A percentile compares a stretch with the other conserved stretches of the same genome.
Conservation (phyloP, 1,140 invertebrate species). For the Batillaria attramentaria region DNA sequence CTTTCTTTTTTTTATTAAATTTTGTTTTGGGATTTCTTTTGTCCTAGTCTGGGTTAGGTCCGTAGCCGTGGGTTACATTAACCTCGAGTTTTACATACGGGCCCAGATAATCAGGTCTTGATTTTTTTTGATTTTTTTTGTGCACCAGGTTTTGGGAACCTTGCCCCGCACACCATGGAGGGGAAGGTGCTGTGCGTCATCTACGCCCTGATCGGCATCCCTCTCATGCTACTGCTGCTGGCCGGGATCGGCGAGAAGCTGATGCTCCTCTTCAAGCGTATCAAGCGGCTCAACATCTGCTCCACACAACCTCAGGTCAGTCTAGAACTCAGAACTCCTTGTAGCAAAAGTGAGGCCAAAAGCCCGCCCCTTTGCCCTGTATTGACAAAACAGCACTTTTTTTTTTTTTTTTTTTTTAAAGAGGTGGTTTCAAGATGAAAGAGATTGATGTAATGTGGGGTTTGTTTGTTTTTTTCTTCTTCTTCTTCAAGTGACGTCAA, state of each 20-base stretch:
- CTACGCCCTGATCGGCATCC: conserved; percentile 97
- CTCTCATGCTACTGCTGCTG: conserved; percentile 86
- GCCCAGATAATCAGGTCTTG: too few species aligned
- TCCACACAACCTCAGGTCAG: conserved; percentile 45
- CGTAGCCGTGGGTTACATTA: too few species aligned
- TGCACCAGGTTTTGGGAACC: conserved; percentile 97
- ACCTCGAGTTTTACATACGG: too few species aligned
- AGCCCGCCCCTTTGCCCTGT: neutral
- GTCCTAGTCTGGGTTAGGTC: too few species aligned
- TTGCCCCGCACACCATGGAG: conserved; percentile 87
- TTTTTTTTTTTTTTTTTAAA: too few species aligned
- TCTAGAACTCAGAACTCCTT: neutral
- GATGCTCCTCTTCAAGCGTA: conserved; percentile 48
- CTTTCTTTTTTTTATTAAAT: too few species aligned
- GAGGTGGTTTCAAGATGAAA: too few species aligned
- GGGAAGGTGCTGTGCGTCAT: conserved; percentile 94
- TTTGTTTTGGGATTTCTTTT: too few species aligned
- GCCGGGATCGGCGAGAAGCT: conserved; percentile 57
- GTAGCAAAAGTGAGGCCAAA: neutral
- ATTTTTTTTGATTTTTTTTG: too few species aligned
- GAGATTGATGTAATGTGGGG: too few species aligned
- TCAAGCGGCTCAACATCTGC: conserved; percentile 55
- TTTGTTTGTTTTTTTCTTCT: conserved; percentile 1
- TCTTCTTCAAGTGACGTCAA: too few species aligned
- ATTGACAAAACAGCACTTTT: neutral